Evolutionary conservation across 2,797 vertebrate genomes (phyloP), one percentile per base, ranked within the genome.

Genomic region (Clarias laeviceps): DNA sequence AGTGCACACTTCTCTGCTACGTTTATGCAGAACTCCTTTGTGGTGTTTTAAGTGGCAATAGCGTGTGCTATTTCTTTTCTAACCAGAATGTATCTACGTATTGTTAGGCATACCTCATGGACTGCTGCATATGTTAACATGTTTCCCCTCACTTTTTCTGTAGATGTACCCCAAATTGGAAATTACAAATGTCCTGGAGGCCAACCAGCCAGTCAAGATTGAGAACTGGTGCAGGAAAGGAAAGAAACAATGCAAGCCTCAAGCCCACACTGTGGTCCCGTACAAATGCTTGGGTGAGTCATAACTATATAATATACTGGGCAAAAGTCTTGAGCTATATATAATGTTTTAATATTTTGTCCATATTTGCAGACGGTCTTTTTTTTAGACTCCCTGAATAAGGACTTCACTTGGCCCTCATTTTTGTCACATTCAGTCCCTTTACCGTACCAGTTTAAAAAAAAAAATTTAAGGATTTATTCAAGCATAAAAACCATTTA

Each of bases 251-350:
- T 99, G 98, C 95, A 97, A 96, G 90, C 97, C 96, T 22, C 96
- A 97, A 84, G 92, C 95, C 91, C 97, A 98, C 72, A 92, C 96
- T 0, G 97, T 99, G 2, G 95, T 98, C 89, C 98, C 98, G 70
- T 98, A 96, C 94, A 99, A 99, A 91, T 99, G 98, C 93, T 93
- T 99, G 87, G 98, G 98, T 99, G 92, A 96, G 97, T 88, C 73
- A 56, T 76, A 76, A 5, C 20, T 27, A 29, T 34, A 69, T 34
- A 69, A 3, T 34, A 32, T 11, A 45, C 45, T 45, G 45, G 9
- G 45, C 45, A 45, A 45, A 45, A 45, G 45, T 45, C 1, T 45
- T 45, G 40, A 45, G 40, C 40, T 45, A 9, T 5, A 5, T 37
- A 37, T 37, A 37, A 37, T 37, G 37, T 37, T 37, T 37, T 37